Conservation (phyloP, 2,113 vertebrate species). For the Galeopterus variegatus region DNA sequence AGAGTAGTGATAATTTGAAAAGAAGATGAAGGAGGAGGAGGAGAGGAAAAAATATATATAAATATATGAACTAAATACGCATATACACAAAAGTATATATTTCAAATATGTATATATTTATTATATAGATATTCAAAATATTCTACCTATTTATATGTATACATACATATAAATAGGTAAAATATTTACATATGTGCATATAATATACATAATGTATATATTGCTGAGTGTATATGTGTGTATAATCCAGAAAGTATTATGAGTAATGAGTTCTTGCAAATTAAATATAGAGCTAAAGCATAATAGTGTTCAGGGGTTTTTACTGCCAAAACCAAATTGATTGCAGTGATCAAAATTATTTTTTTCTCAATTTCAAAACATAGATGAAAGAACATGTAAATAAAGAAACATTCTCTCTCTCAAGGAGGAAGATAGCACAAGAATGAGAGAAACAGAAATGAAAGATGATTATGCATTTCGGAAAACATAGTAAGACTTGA, state of each 20-base stretch:
- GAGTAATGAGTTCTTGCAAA: not conserved
- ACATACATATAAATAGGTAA: not conserved
- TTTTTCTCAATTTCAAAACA: not conserved
- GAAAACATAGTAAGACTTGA: too few species aligned
- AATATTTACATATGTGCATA: not conserved
- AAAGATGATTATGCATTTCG: not conserved
- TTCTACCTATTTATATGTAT: too few species aligned
- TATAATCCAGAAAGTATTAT: not conserved
- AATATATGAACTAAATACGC: not conserved
- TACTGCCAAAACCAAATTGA: not conserved
- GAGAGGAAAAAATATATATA: not conserved
- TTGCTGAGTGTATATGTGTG: not conserved
- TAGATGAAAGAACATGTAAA: not conserved
- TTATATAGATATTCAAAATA: too few species aligned
- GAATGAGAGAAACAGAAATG: not conserved
- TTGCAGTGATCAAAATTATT: not conserved
- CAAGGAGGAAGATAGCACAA: not conserved
- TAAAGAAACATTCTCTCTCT: not conserved
- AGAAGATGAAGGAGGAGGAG: not conserved
- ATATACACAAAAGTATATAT: too few species aligned
- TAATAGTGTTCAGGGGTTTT: not conserved
- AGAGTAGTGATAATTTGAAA: conserved; percentile 4
- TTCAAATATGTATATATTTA: not conserved
- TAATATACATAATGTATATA: not conserved
- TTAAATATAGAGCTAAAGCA: not conserved